phyloP scores from a whole-genome alignment of 1,140 invertebrate species.

The Apis dorsata region DNA sequence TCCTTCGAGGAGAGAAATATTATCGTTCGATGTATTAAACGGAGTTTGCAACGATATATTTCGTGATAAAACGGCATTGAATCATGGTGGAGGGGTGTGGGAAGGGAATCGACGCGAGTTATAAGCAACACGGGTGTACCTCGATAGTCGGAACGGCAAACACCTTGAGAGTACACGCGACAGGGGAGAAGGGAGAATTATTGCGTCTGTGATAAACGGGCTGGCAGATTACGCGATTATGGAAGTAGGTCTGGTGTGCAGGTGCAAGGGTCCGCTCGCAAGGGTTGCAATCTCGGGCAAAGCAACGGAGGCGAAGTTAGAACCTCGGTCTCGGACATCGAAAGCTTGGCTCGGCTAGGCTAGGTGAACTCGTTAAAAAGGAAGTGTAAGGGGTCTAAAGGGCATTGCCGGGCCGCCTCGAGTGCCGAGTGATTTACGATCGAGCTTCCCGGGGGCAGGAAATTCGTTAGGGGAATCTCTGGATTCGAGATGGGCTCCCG shows the following conservation, averaged over 20 bases:
- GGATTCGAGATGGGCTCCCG: slow-evolving; percentile 67
- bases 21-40: no score
- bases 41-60: no score
- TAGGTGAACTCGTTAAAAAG: slow-evolving; percentile 62
- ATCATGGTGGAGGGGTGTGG: no score
- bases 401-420: slow-evolving; percentile 58
- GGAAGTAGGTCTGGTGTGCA: slow-evolving; percentile 42
- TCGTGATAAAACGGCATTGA: no score
- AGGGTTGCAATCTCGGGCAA: slow-evolving; percentile 29
- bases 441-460: slow-evolving; percentile 66
- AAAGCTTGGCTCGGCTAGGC: slow-evolving; percentile 16
- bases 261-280: neutral
- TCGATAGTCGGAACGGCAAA: slow-evolving; percentile 28
- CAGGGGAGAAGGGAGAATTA: slow-evolving; percentile 31
- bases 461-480: slow-evolving; percentile 70
- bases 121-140: neutral
- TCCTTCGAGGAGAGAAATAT: neutral
- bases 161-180: slow-evolving; percentile 17
- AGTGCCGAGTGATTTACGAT: slow-evolving; percentile 67
- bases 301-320: slow-evolving; percentile 14
- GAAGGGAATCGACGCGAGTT: slow-evolving; percentile 12
- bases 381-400: slow-evolving; percentile 44
- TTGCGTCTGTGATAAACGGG: slow-evolving; percentile 49
- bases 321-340: slow-evolving; percentile 39
- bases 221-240: slow-evolving; percentile 52